Evolutionary conservation across 2,797 vertebrate species (phyloP).

Genomic region (Knipowitschia caucasica): DNA sequence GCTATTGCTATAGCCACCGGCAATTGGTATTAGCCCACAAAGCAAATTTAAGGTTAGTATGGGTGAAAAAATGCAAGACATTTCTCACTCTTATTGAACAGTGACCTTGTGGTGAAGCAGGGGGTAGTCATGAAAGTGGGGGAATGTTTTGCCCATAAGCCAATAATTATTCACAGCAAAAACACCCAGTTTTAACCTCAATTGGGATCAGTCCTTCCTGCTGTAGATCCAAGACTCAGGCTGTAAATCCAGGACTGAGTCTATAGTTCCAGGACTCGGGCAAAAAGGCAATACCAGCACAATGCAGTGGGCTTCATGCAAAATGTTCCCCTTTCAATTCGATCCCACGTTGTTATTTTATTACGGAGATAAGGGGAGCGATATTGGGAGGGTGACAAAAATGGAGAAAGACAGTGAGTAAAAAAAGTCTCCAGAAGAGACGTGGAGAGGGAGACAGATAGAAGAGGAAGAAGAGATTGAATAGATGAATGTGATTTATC

Average conservation of each 20-base stretch:
- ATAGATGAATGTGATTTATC: slow-evolving; percentile 75
- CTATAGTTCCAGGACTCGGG: no score
- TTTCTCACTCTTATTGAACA: no score
- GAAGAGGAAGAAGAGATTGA: slow-evolving; percentile 53
- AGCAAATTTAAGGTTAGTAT: neutral
- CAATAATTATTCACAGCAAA: neutral
- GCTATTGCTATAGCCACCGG: no score
- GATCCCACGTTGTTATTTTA: slow-evolving; percentile 46
- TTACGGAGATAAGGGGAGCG: slow-evolving; percentile 46
- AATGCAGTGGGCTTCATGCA: neutral
- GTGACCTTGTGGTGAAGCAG: neutral
- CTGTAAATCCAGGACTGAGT: no score
- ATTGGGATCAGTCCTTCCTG: neutral
- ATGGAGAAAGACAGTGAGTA: slow-evolving; percentile 40
- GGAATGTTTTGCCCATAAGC: neutral
- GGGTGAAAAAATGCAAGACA: no score
- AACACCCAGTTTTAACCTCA: neutral
- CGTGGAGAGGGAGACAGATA: slow-evolving; percentile 41
- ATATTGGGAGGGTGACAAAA: slow-evolving; percentile 49
- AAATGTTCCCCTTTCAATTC: slow-evolving; percentile 3
- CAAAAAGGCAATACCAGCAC: neutral
- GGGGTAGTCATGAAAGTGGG: neutral
- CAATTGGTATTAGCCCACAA: neutral
- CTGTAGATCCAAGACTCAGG: no score
- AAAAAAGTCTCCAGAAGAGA: slow-evolving; percentile 31